Conservation (phyloP, 2,113 vertebrate genomes). For the Australoheros scitulus region DNA sequence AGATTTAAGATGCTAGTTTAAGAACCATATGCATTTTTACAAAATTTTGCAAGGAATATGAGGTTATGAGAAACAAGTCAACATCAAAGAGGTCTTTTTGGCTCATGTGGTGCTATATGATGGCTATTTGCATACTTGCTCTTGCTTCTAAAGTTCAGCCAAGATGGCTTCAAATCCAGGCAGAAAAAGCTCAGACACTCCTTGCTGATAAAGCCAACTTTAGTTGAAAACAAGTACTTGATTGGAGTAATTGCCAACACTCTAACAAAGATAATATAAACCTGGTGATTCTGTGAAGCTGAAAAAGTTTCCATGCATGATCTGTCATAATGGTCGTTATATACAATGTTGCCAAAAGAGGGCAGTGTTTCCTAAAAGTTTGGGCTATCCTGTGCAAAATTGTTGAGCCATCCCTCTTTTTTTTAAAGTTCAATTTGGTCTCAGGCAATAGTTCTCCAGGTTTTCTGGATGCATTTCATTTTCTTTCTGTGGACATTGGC, state of each 20-base stretch:
- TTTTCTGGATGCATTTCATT: too few relatives aligned
- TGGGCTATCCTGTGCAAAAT: too few relatives aligned
- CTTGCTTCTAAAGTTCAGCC: neutral
- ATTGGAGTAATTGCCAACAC: neutral
- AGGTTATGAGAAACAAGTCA: neutral
- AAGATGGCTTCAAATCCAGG: neutral
- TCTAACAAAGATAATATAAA: neutral
- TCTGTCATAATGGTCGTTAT: neutral
- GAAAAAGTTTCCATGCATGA: neutral
- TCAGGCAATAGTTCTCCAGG: too few relatives aligned
- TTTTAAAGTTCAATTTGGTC: too few relatives aligned
- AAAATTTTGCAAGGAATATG: neutral
- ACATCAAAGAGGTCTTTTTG: neutral
- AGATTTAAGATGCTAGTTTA: neutral
- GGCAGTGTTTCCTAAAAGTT: conserved; percentile 53
- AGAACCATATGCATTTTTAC: too few relatives aligned
- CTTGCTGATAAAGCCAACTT: neutral
- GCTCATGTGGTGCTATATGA: neutral
- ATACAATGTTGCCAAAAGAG: conserved; percentile 40
- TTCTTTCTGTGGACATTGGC: too few relatives aligned
- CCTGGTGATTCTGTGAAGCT: neutral
- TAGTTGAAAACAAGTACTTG: neutral
- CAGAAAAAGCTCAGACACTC: neutral
- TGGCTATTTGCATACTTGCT: neutral
- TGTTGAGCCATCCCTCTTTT: too few relatives aligned